Conservation (phyloP, 1,140 invertebrate species). For the Atopsyche davidsoni region DNA sequence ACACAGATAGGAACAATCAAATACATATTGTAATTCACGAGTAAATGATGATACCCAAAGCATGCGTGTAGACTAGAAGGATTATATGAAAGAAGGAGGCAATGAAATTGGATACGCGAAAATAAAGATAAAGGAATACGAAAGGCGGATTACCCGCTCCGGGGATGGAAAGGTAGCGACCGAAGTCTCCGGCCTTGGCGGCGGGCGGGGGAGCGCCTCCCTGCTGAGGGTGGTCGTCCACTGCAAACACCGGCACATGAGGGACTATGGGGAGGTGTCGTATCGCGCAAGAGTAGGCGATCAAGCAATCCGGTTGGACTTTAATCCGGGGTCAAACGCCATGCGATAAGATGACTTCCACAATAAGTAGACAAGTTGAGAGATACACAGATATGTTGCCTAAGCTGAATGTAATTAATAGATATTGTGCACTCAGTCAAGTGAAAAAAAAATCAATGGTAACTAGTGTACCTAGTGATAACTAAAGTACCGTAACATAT, state of each 20-base stretch:
- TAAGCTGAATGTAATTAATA: too few relatives aligned
- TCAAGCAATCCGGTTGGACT: too few relatives aligned
- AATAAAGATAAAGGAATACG: slow-evolving; percentile 16
- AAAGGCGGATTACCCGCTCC: slow-evolving; percentile 51
- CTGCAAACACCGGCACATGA: slow-evolving; percentile 43
- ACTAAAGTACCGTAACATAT: too few relatives aligned
- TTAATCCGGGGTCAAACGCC: too few relatives aligned
- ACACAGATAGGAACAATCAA: background rate
- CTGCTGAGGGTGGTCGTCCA: slow-evolving; percentile 50
- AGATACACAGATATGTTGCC: too few relatives aligned
- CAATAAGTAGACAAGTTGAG: too few relatives aligned
- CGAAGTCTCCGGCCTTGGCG: slow-evolving; percentile 54
- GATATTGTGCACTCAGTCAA: too few relatives aligned
- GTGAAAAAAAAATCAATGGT: too few relatives aligned
- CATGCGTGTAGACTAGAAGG: too few relatives aligned
- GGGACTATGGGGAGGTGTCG: too few relatives aligned
- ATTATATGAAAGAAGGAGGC: background rate
- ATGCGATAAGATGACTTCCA: too few relatives aligned
- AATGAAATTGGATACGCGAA: slow-evolving; percentile 7
- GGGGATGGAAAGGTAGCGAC: slow-evolving; percentile 67
- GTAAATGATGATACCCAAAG: background rate
- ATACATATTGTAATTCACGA: background rate
- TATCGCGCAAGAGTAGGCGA: slow-evolving; percentile 9
- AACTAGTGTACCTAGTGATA: too few relatives aligned
- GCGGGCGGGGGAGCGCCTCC: slow-evolving; percentile 34